These are phyloP conservation scores for Onychomys arenicola DNA, from an alignment of 2,797 vertebrate species.

Conservation along the genomic window DNA sequence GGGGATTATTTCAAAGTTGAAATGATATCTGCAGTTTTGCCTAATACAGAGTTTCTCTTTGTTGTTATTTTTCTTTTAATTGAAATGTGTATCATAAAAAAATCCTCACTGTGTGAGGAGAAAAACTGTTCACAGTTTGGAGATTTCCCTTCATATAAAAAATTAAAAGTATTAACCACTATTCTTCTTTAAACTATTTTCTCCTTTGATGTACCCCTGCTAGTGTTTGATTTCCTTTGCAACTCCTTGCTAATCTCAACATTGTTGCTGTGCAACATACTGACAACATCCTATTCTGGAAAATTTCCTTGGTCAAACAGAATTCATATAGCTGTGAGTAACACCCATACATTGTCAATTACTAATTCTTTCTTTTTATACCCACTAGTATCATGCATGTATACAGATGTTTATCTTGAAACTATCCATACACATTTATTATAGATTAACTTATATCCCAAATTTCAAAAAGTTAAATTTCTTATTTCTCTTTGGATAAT, in stretches of 20 bases:
- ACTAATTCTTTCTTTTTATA: background rate
- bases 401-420: background rate
- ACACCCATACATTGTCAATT: background rate
- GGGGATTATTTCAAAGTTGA: conserved; percentile 19
- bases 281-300: background rate
- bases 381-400: background rate
- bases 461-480: background rate
- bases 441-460: background rate
- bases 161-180: background rate
- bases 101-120: background rate
- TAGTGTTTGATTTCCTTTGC: background rate
- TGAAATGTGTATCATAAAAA: background rate
- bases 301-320: background rate
- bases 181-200: conserved; percentile 18
- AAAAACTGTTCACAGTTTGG: background rate
- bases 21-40: conserved; percentile 17
- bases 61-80: background rate
- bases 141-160: background rate
- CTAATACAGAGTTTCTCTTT: background rate
- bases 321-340: background rate
- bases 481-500: background rate
- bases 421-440: background rate
- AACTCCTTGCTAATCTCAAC: background rate
- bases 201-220: background rate
- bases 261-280: background rate